Evolutionary conservation across 2,113 vertebrate species (phyloP), one percentile per base, ranked within the genome.

Genomic region (Menura novaehollandiae): DNA sequence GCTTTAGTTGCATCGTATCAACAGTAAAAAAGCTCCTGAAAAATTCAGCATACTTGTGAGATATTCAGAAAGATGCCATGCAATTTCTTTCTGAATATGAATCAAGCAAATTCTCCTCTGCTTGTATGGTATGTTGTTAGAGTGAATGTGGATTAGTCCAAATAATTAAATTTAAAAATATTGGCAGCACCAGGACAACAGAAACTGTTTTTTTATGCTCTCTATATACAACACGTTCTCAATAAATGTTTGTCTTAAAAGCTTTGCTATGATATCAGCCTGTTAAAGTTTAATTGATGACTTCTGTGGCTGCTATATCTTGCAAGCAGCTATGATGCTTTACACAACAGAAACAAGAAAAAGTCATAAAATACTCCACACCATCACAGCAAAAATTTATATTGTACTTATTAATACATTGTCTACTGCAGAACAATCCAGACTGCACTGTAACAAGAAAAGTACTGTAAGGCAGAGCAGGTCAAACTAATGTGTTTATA

Each of bases 161-260:
- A 78, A 82, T 15, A 67, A 80, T 47, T 32, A 84, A 10, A 44
- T 76, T 74, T 66, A 46, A 20, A 74, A 91, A 76, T 44, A 84
- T 11, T n/a, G 52, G 27, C 41, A 77, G 46, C 37, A 69, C 6
- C 26, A 63, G 43, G 30, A 77, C 7, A 73, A 80, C 9, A 71
- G 15, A 68, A 92, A 66, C 37, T 62, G 8, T 2, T 69, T 43
- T 43, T 74, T 67, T 46, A 64, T 51, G 46, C 15, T 85, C 62
- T 71, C 23, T 44, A 21, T 37, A 72, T 2, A 41, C 16, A 89
- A 49, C 7, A 52, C 0, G 0, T 33, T 23, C 39, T 71, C 39
- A 71, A 85, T n/a, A 94, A 73, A 91, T 3, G 6, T n/a, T 58
- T 78, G n/a, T 67, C 51, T 71, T 89, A 53, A 80, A 81, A 93